Conservation (phyloP, 2,888 invertebrate genomes). For the Dasysyrphus tricinctus region DNA sequence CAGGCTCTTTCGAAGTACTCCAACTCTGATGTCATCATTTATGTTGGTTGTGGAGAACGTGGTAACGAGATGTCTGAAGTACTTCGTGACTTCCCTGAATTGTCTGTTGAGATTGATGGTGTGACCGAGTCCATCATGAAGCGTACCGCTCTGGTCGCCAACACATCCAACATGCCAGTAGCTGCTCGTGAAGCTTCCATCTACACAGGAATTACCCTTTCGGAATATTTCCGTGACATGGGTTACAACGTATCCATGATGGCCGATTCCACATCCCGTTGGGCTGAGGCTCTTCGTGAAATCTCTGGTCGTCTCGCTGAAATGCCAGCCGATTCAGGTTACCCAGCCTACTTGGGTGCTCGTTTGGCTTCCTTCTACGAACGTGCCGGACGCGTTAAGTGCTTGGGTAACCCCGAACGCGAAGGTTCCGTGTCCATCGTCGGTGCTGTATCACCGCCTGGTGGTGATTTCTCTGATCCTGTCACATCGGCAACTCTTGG, state of each 20-base stretch:
- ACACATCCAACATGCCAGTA: conserved; percentile 99
- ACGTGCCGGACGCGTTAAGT: conserved; percentile 98
- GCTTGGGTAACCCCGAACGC: conserved; percentile 97
- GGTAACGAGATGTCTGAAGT: conserved; percentile 99
- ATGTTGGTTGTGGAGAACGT: conserved; percentile 99
- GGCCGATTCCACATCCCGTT: conserved; percentile 99
- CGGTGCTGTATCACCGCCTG: conserved; percentile 99
- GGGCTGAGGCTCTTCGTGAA: conserved; percentile 99
- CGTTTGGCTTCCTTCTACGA: conserved; percentile 99
- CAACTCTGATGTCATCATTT: conserved; percentile 99
- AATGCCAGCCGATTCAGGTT: conserved; percentile 99
- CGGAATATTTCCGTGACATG: conserved; percentile 99
- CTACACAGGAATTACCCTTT: conserved; percentile 99
- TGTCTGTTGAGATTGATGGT: conserved; percentile 98
- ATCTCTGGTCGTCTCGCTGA: conserved; percentile 97
- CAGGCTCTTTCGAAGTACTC: conserved; percentile 99
- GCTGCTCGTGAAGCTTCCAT: conserved; percentile 99
- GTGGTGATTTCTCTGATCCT: conserved; percentile 99
- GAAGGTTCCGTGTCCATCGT: conserved; percentile 99
- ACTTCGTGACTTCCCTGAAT: conserved; percentile 98
- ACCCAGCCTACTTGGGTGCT: conserved; percentile 99
- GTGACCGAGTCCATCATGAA: conserved; percentile 99
- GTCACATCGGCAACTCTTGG: conserved; percentile 99
- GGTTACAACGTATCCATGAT: conserved; percentile 99
- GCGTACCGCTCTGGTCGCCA: conserved; percentile 98